phyloP scores from a whole-genome alignment of 2,797 vertebrate genomes.

The Trachurus trachurus region DNA sequence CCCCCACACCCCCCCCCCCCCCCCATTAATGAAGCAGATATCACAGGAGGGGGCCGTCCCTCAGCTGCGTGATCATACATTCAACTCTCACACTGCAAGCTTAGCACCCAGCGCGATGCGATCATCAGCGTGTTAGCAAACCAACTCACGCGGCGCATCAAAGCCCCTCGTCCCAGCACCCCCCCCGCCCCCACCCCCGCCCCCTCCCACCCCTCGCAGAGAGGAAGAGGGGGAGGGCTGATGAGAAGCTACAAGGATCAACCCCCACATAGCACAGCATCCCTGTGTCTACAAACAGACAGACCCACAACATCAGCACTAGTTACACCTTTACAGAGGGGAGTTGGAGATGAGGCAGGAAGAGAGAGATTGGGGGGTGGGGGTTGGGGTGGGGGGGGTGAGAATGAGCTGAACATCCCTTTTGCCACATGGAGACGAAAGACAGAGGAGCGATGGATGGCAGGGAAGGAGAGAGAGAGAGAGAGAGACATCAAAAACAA shows the following conservation, averaged over 20 bases:
- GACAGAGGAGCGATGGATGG: conserved; percentile 19
- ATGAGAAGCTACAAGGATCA: conserved; percentile 67
- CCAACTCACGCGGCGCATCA: conserved; percentile 73
- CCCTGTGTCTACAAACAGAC: conserved; percentile 61
- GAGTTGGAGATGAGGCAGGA: conserved; percentile 19
- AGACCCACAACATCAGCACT: conserved; percentile 62
- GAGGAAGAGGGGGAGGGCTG: conserved; percentile 9
- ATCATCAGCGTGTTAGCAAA: conserved; percentile 71
- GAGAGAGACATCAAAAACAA: conserved; percentile 16
- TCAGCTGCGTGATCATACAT: conserved; percentile 55
- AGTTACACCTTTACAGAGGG: conserved; percentile 48
- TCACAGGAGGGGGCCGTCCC: conserved; percentile 46
- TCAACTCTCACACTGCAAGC: conserved; percentile 65
- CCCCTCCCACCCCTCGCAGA: conserved; percentile 21
- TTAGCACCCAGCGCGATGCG: conserved; percentile 56
- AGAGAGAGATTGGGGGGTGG: too few relatives aligned
- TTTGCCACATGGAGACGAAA: conserved; percentile 6
- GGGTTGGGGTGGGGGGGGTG: neutral
- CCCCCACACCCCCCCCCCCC: neutral
- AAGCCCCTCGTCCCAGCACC: conserved; percentile 66
- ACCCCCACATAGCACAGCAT: conserved; percentile 64
- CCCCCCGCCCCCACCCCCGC: too few relatives aligned
- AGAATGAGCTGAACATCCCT: conserved; percentile 22
- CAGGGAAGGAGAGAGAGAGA: conserved; percentile 24
- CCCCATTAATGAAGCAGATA: conserved; percentile 25